phyloP scores from a whole-genome alignment of 2,888 invertebrate species.

The Erynnis tages region DNA sequence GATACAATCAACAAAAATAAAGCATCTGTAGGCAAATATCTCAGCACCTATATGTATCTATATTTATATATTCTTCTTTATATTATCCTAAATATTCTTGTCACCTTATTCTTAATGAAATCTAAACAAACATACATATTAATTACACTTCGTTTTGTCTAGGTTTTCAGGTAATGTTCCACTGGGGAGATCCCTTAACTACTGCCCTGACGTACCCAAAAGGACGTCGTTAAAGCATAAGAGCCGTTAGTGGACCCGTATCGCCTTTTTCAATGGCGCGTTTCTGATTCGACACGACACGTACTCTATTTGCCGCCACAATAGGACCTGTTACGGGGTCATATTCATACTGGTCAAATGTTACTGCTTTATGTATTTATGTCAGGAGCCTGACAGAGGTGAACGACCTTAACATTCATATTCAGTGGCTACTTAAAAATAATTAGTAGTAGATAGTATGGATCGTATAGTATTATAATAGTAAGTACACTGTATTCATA shows the following conservation, averaged over 20 bases:
- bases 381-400: slow-evolving; percentile 61
- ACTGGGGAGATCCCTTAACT: slow-evolving; percentile 38
- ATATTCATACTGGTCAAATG: slow-evolving; percentile 59
- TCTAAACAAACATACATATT: too few relatives aligned
- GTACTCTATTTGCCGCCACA: slow-evolving; percentile 62
- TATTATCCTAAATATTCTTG: too few relatives aligned
- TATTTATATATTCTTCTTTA: too few relatives aligned
- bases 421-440: too few relatives aligned
- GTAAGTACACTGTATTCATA: too few relatives aligned
- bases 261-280: slow-evolving; percentile 70
- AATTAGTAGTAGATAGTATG: too few relatives aligned
- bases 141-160: slow-evolving; percentile 2
- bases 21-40: too few relatives aligned
- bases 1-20: too few relatives aligned
- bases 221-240: slow-evolving; percentile 37
- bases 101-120: too few relatives aligned
- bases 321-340: slow-evolving; percentile 68
- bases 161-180: slow-evolving; percentile 22
- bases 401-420: slow-evolving; percentile 45
- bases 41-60: too few relatives aligned
- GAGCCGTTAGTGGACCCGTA: slow-evolving; percentile 71
- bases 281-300: slow-evolving; percentile 73
- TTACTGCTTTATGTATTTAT: slow-evolving; percentile 64
- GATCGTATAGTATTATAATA: too few relatives aligned
- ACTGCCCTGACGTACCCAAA: slow-evolving; percentile 45